A percentile compares a stretch with the other conserved stretches of the same genome.
phyloP scores from a whole-genome alignment of 30 jellyfish, hydroid and myxozoan species.

The Turritopsis dohrnii region DNA sequence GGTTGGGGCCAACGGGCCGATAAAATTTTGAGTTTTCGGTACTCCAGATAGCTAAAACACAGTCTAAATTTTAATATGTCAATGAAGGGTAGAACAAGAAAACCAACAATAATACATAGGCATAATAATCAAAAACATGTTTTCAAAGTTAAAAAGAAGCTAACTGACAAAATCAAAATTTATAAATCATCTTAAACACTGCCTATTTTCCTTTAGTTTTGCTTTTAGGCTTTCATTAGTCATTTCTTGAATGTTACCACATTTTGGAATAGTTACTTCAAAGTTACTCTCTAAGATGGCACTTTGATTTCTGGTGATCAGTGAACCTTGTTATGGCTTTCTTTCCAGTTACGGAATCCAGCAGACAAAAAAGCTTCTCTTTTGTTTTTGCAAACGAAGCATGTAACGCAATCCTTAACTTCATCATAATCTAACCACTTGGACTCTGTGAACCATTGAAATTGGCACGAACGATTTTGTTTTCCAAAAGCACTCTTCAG shows the following conservation, averaged over 20 bases:
- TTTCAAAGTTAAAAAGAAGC: no score
- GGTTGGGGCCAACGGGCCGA: no score
- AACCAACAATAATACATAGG: no score
- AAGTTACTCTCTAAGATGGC: conserved; percentile 23
- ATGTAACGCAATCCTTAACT: conserved; percentile 20
- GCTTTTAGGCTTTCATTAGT: no score
- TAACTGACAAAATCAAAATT: no score
- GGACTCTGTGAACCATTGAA: conserved; percentile 20
- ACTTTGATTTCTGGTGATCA: conserved; percentile 28
- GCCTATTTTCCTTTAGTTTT: conserved; percentile 30
- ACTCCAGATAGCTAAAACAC: no score
- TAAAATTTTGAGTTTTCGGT: no score
- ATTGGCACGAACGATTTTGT: conserved; percentile 27
- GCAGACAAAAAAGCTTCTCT: conserved; percentile 24
- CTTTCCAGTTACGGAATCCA: conserved; percentile 49
- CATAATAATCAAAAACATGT: no score
- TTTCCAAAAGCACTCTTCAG: conserved; percentile 33
- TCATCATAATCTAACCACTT: conserved; percentile 26
- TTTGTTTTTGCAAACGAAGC: conserved; percentile 32
- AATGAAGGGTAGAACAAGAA: no score
- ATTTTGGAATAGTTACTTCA: conserved; percentile 36
- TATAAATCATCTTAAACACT: no score
- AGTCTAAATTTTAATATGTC: no score
- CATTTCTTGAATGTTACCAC: conserved; percentile 31
- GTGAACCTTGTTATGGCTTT: conserved; percentile 21